phyloP scores from a whole-genome alignment of 2,797 vertebrate species.

The Pelodytes ibericus region DNA sequence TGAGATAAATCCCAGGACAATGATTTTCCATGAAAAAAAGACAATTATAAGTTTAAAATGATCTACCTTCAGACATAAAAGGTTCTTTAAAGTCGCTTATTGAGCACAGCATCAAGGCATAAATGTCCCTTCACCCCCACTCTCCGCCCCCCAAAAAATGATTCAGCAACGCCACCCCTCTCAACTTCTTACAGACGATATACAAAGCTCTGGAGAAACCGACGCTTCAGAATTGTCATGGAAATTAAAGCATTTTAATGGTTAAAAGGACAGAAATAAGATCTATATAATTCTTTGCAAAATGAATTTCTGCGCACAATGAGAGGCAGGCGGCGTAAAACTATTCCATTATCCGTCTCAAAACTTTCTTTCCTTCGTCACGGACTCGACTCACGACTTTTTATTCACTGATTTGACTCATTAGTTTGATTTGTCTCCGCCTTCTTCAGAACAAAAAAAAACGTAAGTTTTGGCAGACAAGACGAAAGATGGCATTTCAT shows the following conservation, averaged over 20 bases:
- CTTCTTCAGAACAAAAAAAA: conserved; percentile 48
- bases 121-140: too few relatives aligned
- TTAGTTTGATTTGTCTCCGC: conserved; percentile 46
- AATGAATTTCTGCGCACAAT: conserved; percentile 59
- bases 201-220: conserved; percentile 33
- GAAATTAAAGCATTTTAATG: conserved; percentile 60
- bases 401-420: conserved; percentile 32
- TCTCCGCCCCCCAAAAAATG: too few relatives aligned
- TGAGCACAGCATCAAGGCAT: too few relatives aligned
- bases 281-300: conserved; percentile 51
- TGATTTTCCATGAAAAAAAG: too few relatives aligned
- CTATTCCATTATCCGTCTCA: conserved; percentile 52
- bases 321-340: conserved; percentile 63
- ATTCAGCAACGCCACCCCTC: background rate
- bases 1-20: too few relatives aligned
- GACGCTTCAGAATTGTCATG: conserved; percentile 48
- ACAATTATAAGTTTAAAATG: too few relatives aligned
- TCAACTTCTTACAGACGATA: background rate
- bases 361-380: conserved; percentile 47
- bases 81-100: too few relatives aligned
- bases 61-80: too few relatives aligned
- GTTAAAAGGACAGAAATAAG: conserved; percentile 49
- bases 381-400: conserved; percentile 6
- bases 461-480: background rate
- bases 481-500: conserved; percentile 7